These are phyloP conservation scores for Gymnoscopelus microlampas DNA, from an alignment of 2,797 vertebrate genomes.

Conservation along the genomic window DNA sequence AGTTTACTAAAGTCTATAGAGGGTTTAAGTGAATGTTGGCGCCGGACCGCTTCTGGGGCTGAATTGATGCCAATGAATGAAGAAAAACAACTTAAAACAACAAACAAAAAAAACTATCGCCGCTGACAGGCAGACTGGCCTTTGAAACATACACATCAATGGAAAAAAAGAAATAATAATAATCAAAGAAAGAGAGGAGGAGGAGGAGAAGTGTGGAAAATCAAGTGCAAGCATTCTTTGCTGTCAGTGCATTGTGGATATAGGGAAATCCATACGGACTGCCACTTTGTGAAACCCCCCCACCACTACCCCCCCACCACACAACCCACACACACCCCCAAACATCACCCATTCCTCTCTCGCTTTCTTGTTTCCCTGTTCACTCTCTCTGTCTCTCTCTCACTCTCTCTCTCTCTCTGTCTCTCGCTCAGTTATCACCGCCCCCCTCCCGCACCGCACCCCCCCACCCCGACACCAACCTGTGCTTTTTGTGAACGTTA, in stretches of 20 bases:
- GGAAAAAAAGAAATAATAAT: conserved; percentile 22
- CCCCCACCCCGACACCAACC: conserved; percentile 79
- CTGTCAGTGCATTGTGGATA: conserved; percentile 93
- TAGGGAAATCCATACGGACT: conserved; percentile 85
- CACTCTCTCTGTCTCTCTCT: conserved; percentile 67
- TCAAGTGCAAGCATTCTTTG: conserved; percentile 86
- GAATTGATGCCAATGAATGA: conserved; percentile 49
- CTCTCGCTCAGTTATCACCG: conserved; percentile 3
- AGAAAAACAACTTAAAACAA: conserved; percentile 39
- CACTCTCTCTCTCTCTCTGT: conserved; percentile 30
- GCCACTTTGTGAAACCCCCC: conserved; percentile 82
- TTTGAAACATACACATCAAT: conserved; percentile 28
- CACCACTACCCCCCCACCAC: too few relatives aligned
- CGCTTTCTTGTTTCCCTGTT: conserved; percentile 1
- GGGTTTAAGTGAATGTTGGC: conserved; percentile 49
- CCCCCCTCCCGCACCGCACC: too few relatives aligned
- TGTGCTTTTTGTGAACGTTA: conserved; percentile 94
- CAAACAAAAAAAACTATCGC: conserved; percentile 61
- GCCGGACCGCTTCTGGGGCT: conserved; percentile 67
- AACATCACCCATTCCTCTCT: too few relatives aligned
- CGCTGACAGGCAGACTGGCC: conserved; percentile 75
- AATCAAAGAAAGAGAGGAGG: conserved; percentile 9
- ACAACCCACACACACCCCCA: background rate
- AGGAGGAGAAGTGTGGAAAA: conserved; percentile 27
- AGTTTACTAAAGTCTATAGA: too few relatives aligned